Base-by-base conservation (phyloP, 2,113 vertebrate genomes). In the Xerus inauris region DNA sequence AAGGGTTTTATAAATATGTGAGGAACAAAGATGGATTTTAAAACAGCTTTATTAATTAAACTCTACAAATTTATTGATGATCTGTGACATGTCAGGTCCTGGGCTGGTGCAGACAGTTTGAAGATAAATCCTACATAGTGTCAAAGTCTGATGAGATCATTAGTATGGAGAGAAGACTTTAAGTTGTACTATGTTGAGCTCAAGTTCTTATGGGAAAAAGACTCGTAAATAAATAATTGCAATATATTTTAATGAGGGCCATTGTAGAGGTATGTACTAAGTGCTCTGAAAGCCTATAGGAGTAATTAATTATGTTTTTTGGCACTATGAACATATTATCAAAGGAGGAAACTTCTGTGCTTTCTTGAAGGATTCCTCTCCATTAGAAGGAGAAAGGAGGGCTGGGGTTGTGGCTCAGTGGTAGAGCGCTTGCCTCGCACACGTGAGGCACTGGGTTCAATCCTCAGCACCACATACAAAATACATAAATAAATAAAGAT, bases 291-390 rank as follows among this genome's bases (percentile, higher is more conserved):
- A 76, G 24, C 42, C 62, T 35, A 40, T 7, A 84, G 49, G 80
- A 81, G 30, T 38, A 76, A 76, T 80, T 57, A 30, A 69, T 77
- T 82, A n/a, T 85, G 22, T 73, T 32, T 93, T 76, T 73, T 87
- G 49, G 76, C 13, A 20, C 57, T 35, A 59, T 77, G 38, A 71
- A 83, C 64, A 83, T 89, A 64, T 42, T 49, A 30, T 47, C 28
- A 79, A 72, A 87, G 45, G 26, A 89, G 42, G 88, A 69, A 94
- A 59, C 69, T 65, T 75, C 59, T 91, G 64, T 80, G 26, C 32
- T 94, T 94, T 92, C 57, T 92, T 76, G 65, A 91, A 90, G 67
- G 65, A 82, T 87, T 71, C 26, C 71, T 87, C 64, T 86, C 65
- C 65, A 69, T 69, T 54, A 80, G 32, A 19, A 28, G 67, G 64